These are phyloP conservation scores for Octopus sinensis DNA, from an alignment of 1,140 invertebrate genomes.

Conservation along the genomic window DNA sequence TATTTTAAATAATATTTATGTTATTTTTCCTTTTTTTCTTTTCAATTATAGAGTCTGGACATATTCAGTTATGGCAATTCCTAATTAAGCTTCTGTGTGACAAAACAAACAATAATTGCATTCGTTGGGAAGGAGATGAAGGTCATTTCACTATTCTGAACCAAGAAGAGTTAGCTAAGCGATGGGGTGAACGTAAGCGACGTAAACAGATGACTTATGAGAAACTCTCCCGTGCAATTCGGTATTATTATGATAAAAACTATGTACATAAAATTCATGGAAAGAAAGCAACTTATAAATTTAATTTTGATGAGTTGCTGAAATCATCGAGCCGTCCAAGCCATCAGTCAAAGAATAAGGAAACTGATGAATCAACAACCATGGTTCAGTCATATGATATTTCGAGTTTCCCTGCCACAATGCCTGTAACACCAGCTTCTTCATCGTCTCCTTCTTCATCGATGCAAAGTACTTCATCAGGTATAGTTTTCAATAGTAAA, in stretches of 20 bases:
- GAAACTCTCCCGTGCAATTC: background rate
- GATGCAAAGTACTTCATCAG: no score
- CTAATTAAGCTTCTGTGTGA: background rate
- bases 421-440: background rate
- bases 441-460: background rate
- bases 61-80: background rate
- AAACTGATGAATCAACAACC: background rate
- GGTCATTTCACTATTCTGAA: background rate
- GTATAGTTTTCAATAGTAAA: no score
- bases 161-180: background rate
- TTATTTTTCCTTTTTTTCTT: background rate
- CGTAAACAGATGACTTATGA: slow-evolving; percentile 1
- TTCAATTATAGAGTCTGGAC: background rate
- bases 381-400: background rate
- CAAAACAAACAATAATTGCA: background rate
- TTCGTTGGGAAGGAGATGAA: background rate
- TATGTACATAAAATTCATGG: background rate
- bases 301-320: background rate
- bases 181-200: background rate
- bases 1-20: background rate
- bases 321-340: background rate
- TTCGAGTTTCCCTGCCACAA: background rate
- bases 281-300: background rate
- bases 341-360: background rate
- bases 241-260: slow-evolving; percentile 1